Evolutionary conservation across 2,113 vertebrate species (phyloP), one percentile per base, ranked within the genome.

Genomic region (Vireo altiloquus): DNA sequence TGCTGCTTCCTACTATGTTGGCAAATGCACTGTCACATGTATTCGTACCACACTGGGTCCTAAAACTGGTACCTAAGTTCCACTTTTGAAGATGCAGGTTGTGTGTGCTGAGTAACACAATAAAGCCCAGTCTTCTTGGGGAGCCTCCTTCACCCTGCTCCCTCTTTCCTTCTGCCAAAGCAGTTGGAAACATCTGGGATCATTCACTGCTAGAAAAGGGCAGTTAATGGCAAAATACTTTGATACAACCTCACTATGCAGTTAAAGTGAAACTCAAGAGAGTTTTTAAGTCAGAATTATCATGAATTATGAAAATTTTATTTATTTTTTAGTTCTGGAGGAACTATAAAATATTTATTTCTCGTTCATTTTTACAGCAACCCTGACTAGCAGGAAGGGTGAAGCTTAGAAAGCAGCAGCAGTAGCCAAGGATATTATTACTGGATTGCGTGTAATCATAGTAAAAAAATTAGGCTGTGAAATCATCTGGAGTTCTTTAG

Each of bases 91-190:
- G 50, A 39, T 71, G 14, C 1, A 12, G 39, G 24, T 65, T 20
- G 31, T 44, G 28, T 30, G 31, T 63, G 39, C 11, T 76, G 8
- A 30, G 16, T 54, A n/a, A 30, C 92, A 98, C 98, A 97, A 22
- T 68, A 28, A 91, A 52, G 7, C 97, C 98, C 25, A 37, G 61
- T 95, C 97, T 93, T 52, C 97, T 92, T 24, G 74, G 79, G n/a
- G 57, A 97, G 40, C 98, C 97, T 86, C 93, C 92, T 61, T 80
- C 87, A 7, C 98, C 97, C 27, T 42, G 56, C 22, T 98, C 96
- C 8, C 98, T 97, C 91, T 96, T 97, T 19, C 74, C 80, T 75
- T 97, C 98, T 98, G 54, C 57, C 54, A 70, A 94, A 39, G 65
- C 15, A 56, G 37, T 31, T 42, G n/a, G 49, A 90, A 71, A 83